Conservation (phyloP, 1,140 invertebrate species). For the Bombus huntii region DNA sequence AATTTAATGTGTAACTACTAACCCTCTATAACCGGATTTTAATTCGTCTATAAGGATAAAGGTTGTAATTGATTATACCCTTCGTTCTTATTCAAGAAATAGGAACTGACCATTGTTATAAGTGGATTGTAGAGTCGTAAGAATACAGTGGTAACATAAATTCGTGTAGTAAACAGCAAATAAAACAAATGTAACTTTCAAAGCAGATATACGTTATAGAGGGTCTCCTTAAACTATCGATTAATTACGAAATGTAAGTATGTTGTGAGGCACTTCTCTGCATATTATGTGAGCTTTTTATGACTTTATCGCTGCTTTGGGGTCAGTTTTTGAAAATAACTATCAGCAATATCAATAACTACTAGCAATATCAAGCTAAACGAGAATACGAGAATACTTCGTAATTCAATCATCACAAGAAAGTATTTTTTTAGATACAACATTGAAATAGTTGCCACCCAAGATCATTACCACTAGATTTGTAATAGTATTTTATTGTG, state of each 20-base stretch:
- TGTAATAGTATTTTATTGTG: background rate
- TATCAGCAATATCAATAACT: background rate
- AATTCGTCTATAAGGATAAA: background rate
- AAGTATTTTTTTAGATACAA: background rate
- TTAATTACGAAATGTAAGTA: background rate
- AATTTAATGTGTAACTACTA: background rate
- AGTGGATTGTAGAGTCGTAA: background rate
- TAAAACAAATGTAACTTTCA: background rate
- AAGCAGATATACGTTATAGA: background rate
- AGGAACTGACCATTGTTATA: background rate
- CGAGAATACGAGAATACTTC: background rate
- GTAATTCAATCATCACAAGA: background rate
- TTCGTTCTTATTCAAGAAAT: background rate
- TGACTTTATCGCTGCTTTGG: background rate
- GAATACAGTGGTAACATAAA: background rate
- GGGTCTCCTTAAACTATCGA: background rate
- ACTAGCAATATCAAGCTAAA: background rate
- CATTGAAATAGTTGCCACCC: background rate
- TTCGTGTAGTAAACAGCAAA: background rate
- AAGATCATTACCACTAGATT: background rate
- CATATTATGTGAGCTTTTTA: background rate
- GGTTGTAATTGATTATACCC: background rate
- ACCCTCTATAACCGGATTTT: background rate
- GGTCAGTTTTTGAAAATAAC: background rate
- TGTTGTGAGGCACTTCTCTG: background rate